Percentiles rank a stretch among this genome's conserved stretches.
Conservation (phyloP, 2,113 vertebrate genomes). For the Perognathus longimembris region DNA sequence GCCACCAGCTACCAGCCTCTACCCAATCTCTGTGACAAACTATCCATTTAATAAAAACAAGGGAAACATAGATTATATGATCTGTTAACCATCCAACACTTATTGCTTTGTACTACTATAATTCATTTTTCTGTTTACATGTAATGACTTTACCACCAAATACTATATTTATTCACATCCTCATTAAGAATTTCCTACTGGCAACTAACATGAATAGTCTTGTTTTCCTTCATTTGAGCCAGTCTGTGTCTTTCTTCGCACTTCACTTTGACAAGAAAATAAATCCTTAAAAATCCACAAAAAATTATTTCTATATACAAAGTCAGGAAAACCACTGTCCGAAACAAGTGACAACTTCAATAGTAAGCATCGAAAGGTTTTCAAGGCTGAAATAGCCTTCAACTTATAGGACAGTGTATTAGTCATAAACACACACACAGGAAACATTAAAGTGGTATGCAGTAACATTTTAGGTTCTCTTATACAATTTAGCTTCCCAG, state of each 20-base stretch:
- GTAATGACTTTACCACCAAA: background rate
- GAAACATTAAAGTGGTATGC: background rate
- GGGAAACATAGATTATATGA: background rate
- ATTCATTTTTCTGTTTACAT: background rate
- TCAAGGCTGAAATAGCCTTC: background rate
- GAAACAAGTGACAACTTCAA: background rate
- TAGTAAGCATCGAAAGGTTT: background rate
- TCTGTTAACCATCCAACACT: background rate
- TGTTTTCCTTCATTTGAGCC: background rate
- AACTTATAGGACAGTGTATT: background rate
- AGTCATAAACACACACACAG: background rate
- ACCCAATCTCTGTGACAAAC: background rate
- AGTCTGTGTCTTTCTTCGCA: background rate
- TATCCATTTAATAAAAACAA: background rate
- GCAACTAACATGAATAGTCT: background rate
- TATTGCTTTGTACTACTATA: background rate
- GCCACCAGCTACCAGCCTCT: too few species aligned
- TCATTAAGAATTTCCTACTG: slow-evolving; percentile 15
- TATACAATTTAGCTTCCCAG: background rate
- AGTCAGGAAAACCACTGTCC: background rate
- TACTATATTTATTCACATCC: background rate
- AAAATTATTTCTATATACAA: background rate
- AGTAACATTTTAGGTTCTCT: background rate
- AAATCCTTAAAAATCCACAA: too few species aligned
- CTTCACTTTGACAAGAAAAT: too few species aligned